Percentiles rank a stretch among this genome's conserved stretches.
Conservation (phyloP, 2,797 vertebrate species). For the Xenops minutus region DNA sequence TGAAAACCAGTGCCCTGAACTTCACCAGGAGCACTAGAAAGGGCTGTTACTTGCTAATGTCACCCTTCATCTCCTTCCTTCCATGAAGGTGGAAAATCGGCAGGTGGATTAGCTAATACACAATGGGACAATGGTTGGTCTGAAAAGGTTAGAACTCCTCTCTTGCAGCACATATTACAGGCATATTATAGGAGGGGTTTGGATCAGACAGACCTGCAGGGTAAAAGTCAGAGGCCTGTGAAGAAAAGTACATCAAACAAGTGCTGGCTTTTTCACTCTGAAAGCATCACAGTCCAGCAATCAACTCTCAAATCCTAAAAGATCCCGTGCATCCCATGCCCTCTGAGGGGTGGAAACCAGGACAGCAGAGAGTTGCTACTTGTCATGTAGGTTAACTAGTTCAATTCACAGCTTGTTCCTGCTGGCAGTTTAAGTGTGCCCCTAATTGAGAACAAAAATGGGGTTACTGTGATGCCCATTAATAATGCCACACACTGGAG, state of each 20-base stretch:
- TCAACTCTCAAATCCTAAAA: background rate
- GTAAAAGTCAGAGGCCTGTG: background rate
- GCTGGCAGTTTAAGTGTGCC: background rate
- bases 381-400: background rate
- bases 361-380: background rate
- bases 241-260: background rate
- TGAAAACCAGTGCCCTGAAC: background rate
- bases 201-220: background rate
- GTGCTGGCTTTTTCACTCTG: background rate
- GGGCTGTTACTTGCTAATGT: background rate
- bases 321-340: accelerated
- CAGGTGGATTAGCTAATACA: background rate
- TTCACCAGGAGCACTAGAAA: background rate
- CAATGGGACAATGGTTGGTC: background rate
- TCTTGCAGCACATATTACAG: background rate
- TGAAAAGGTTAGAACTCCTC: background rate
- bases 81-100: background rate
- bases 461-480: background rate
- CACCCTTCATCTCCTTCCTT: background rate
- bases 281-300: background rate
- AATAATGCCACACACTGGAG: background rate
- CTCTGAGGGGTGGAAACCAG: background rate
- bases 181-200: background rate
- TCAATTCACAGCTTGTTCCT: background rate
- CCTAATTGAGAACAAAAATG: background rate